phyloP scores from a whole-genome alignment of 2,797 vertebrate genomes.

The Somateria mollissima region DNA sequence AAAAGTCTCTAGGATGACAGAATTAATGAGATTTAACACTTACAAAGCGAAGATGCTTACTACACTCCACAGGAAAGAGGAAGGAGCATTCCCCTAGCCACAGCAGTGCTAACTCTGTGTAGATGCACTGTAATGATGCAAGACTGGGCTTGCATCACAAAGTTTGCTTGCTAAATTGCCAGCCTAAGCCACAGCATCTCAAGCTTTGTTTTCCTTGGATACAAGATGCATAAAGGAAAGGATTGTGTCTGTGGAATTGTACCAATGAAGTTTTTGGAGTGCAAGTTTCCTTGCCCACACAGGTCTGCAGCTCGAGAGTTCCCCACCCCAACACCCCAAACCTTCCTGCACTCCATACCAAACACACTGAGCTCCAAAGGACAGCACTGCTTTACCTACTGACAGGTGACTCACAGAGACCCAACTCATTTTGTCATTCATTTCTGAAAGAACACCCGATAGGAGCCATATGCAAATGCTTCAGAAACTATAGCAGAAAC shows the following conservation, averaged over 20 bases:
- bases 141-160: neutral
- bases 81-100: neutral
- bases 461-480: neutral
- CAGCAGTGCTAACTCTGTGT: neutral
- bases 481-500: neutral
- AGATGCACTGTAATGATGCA: neutral
- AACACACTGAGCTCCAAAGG: neutral
- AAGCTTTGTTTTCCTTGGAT: conserved; percentile 15
- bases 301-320: accelerated
- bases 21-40: neutral
- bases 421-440: neutral
- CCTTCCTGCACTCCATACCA: neutral
- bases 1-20: neutral
- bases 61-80: neutral
- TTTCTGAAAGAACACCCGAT: neutral
- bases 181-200: conserved; percentile 16
- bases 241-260: neutral
- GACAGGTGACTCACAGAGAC: neutral
- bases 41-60: neutral
- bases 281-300: neutral
- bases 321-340: neutral
- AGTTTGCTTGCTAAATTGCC: neutral
- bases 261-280: neutral
- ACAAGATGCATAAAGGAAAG: neutral
- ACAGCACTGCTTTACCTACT: neutral